phyloP scores from a whole-genome alignment of 2,797 vertebrate genomes.

The Poeciliopsis paucimaculata region DNA sequence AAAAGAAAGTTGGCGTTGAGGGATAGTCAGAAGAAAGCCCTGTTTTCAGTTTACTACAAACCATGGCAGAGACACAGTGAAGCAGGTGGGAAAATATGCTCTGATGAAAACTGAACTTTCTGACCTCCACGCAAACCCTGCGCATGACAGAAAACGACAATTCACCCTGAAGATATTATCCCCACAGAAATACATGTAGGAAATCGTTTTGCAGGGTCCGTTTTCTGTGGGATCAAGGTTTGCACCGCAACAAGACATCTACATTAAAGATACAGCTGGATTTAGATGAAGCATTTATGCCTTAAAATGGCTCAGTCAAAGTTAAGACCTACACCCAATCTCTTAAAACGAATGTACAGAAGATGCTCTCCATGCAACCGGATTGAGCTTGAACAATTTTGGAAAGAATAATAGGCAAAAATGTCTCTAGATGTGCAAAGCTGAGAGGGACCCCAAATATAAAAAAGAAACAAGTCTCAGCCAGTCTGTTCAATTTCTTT shows the following conservation, averaged over 20 bases:
- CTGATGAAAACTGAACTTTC: neutral
- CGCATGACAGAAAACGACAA: neutral
- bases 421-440: neutral
- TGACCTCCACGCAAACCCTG: neutral
- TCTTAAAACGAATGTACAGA: neutral
- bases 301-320: too few relatives aligned
- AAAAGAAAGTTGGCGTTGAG: neutral
- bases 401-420: neutral
- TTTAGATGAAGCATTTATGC: neutral
- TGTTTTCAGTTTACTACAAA: neutral
- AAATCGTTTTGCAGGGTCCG: neutral
- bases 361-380: neutral
- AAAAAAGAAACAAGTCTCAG: neutral
- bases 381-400: neutral
- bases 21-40: neutral
- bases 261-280: neutral
- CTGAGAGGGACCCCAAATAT: neutral
- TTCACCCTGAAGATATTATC: neutral
- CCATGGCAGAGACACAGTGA: neutral
- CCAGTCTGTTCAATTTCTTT: slow-evolving; percentile 5
- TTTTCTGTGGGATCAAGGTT: neutral
- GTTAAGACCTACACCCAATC: neutral
- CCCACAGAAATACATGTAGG: neutral
- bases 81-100: neutral
- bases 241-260: neutral